Evolutionary conservation across 1,140 invertebrate species (phyloP).

Genomic region (Brachionus rotundiformis): DNA sequence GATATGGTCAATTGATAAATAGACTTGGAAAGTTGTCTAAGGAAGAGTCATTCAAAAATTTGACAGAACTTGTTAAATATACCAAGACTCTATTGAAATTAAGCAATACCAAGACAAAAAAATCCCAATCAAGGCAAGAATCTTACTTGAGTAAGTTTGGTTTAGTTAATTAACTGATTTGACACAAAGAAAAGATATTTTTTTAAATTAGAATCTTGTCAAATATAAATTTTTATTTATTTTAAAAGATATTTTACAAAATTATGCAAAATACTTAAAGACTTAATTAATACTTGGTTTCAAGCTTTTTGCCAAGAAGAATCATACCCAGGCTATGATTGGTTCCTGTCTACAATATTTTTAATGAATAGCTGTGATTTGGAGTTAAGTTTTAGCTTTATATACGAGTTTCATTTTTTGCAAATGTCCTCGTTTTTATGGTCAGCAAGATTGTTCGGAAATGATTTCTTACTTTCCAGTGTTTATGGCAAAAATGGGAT

Average conservation of each 20-base stretch:
- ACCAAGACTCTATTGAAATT: neutral
- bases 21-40: neutral
- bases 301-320: slow-evolving; percentile 54
- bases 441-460: slow-evolving; percentile 59
- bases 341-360: slow-evolving; percentile 63
- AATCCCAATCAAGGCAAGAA: neutral
- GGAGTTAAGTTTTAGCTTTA: slow-evolving; percentile 60
- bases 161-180: neutral
- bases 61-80: neutral
- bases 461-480: slow-evolving; percentile 52
- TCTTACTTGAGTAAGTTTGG: neutral
- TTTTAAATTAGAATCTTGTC: neutral
- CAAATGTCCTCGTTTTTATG: slow-evolving; percentile 61
- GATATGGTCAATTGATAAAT: neutral
- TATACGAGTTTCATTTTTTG: slow-evolving; percentile 60
- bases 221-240: neutral
- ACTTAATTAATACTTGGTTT: neutral
- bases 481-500: slow-evolving; percentile 40
- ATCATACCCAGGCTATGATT: slow-evolving; percentile 62
- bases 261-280: too few species aligned
- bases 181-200: neutral
- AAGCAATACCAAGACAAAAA: slow-evolving; percentile 12
- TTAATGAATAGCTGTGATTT: slow-evolving; percentile 61
- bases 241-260: too few species aligned
- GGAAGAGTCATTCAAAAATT: neutral